Base-by-base conservation (phyloP, 2,797 vertebrate species). In the Leucoraja ocellata region DNA sequence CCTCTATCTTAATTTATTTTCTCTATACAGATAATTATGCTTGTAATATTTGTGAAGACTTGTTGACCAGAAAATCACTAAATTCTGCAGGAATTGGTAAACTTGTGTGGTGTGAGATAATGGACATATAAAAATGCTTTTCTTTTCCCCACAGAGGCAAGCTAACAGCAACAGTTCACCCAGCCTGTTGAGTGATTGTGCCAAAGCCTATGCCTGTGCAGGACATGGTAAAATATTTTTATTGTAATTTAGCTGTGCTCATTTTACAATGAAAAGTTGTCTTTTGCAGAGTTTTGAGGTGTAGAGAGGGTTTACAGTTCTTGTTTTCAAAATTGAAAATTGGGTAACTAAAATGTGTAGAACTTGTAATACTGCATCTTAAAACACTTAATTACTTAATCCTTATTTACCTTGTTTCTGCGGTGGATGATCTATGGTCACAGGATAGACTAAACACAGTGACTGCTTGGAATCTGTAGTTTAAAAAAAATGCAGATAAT, bases 151-250 rank as follows among this genome's bases (percentile, higher is more conserved):
- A 77, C 94, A 99, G 99, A 97, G 99, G 94, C 99, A 99, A 97
- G 98, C 98, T 95, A 99, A 97, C 96, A 99, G 99, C 97, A 99
- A 98, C 97, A 99, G 98, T 94, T 99, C 98, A 94, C 98, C 98
- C 93, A 99, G 98, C 97, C 98, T 99, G 96, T 97, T 99, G 94
- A 99, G 98, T 93, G 99, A 99, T 95, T 98, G 98, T 99, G 98
- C 98, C 98, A 99, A 99, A 97, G 98, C 97, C 95, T 99, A 99
- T 93, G 96, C 93, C 39, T 90, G 65, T 86, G 81, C 97, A 96
- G 95, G 97, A 96, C 99, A 98, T 93, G 99, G 99, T 99, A 96
- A 97, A 97, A 94, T 25, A 23, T 61, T 63, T 77, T 91, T 54
- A 28, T 74, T 91, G 68, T 74, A 91, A 92, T 92, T 92, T 71